These are phyloP conservation scores for Platysteira castanea DNA, from an alignment of 2,113 vertebrate species.

Conservation along the genomic window DNA sequence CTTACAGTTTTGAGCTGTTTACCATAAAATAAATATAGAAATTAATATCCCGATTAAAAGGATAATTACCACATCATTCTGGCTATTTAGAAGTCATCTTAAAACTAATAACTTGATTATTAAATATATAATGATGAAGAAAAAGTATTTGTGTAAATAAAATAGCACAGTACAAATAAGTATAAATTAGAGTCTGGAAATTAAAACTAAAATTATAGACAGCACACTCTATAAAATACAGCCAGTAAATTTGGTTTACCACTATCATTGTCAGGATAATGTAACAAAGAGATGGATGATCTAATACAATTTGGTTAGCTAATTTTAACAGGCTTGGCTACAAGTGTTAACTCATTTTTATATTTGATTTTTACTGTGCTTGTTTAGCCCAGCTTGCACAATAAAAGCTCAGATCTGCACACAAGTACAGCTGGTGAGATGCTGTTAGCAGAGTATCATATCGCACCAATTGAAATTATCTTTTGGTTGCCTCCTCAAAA, in stretches of 20 bases:
- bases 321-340: slow-evolving; percentile 66
- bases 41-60: not conserved
- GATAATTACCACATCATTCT: slow-evolving; percentile 24
- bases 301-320: slow-evolving; percentile 63
- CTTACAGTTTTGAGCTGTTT: not conserved
- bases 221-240: slow-evolving; percentile 47
- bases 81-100: slow-evolving; percentile 8
- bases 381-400: slow-evolving; percentile 21
- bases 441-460: slow-evolving; percentile 25
- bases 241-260: slow-evolving; percentile 54
- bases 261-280: slow-evolving; percentile 49
- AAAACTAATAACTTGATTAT: not conserved
- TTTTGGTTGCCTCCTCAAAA: not conserved
- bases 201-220: slow-evolving; percentile 39
- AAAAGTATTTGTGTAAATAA: slow-evolving; percentile 38
- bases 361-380: slow-evolving; percentile 53
- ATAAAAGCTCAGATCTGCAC: slow-evolving; percentile 48
- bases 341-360: slow-evolving; percentile 59
- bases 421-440: slow-evolving; percentile 29
- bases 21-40: not conserved
- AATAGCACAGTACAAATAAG: slow-evolving; percentile 38
- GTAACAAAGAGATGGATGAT: slow-evolving; percentile 57
- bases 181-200: slow-evolving; percentile 33
- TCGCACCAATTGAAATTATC: slow-evolving; percentile 5
- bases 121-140: not conserved